Evolutionary conservation across 2,113 vertebrate genomes (phyloP).

Genomic region (Columba janthina): DNA sequence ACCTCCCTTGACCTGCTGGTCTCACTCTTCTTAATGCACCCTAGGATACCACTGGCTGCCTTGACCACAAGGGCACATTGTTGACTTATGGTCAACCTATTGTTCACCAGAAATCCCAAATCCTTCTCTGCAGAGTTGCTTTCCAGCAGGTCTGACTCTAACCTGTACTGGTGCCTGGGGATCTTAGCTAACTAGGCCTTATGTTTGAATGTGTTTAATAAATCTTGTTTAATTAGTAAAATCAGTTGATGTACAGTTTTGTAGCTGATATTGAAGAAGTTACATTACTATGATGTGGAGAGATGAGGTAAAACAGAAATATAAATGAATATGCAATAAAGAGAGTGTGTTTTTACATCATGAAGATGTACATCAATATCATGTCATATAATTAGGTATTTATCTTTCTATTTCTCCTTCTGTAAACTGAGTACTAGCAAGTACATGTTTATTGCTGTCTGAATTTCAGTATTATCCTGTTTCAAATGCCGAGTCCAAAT

Average conservation of each 20-base stretch:
- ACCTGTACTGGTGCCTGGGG: too few relatives aligned
- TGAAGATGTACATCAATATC: not conserved
- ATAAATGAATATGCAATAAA: not conserved
- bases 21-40: too few relatives aligned
- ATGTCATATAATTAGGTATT: not conserved
- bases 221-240: slow-evolving; percentile 12
- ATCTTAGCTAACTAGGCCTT: not conserved
- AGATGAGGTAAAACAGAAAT: not conserved
- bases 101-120: too few relatives aligned
- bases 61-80: too few relatives aligned
- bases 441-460: not conserved
- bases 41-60: too few relatives aligned
- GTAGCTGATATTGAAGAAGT: not conserved
- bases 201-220: not conserved
- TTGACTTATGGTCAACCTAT: too few relatives aligned
- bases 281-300: not conserved
- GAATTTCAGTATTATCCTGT: not conserved
- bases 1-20: too few relatives aligned
- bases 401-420: not conserved
- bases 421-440: not conserved
- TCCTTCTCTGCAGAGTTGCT: too few relatives aligned
- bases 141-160: too few relatives aligned
- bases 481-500: not conserved
- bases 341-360: not conserved
- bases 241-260: not conserved